Evolutionary conservation across 2,888 invertebrate species (phyloP).

Genomic region (Omphaloscelis lunosa): DNA sequence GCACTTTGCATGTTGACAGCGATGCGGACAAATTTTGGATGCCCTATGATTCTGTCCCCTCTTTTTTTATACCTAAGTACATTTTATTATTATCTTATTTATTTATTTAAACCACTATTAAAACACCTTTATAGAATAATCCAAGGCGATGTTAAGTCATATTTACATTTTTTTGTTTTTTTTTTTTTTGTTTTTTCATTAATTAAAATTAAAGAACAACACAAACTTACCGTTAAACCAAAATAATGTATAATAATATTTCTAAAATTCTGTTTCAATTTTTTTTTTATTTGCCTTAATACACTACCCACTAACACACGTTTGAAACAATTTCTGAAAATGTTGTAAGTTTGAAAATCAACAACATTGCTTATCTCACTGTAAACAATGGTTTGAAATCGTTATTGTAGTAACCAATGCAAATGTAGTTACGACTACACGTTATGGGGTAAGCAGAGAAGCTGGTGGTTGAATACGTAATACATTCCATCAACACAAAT

Average conservation of each 20-base stretch:
- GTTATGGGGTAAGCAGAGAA: background rate
- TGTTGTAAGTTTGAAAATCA: background rate
- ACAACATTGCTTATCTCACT: constrained; percentile 27
- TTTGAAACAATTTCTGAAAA: background rate
- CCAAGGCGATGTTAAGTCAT: too few species aligned
- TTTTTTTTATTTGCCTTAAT: too few species aligned
- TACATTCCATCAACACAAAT: background rate
- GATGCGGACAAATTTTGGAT: too few species aligned
- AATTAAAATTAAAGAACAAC: background rate
- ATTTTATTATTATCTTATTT: too few species aligned
- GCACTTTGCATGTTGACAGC: too few species aligned
- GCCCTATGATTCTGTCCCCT: too few species aligned
- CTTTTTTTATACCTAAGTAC: too few species aligned
- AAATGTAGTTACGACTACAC: constrained; percentile 8
- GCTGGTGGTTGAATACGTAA: background rate
- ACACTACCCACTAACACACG: background rate
- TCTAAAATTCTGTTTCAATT: background rate
- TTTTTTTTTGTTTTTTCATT: too few species aligned
- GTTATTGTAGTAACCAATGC: background rate
- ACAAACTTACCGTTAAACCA: background rate
- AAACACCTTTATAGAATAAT: too few species aligned
- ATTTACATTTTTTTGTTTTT: too few species aligned
- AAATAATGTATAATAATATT: background rate
- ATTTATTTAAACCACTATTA: too few species aligned
- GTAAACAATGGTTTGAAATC: constrained; percentile 1